These are phyloP conservation scores for Aplochiton taeniatus DNA, from an alignment of 2,797 vertebrate genomes.

Conservation along the genomic window DNA sequence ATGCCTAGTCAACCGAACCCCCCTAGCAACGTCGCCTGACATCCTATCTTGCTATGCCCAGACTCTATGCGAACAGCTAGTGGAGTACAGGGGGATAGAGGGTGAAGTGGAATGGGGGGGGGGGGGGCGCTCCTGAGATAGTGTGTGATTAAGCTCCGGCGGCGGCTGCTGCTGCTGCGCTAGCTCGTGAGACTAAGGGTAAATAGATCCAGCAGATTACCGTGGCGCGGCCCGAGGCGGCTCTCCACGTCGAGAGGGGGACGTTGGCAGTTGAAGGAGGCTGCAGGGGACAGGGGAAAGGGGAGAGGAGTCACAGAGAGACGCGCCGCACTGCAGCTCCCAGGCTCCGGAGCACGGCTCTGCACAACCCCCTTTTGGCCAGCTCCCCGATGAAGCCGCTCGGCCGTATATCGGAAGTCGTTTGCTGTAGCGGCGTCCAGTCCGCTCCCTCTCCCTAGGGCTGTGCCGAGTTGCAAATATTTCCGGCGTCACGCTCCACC, in stretches of 20 bases:
- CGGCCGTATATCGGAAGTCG: too few relatives aligned
- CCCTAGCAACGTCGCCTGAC: constrained; percentile 28
- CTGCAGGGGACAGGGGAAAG: constrained; percentile 13
- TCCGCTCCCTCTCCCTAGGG: too few relatives aligned
- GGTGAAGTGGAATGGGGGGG: constrained; percentile 12
- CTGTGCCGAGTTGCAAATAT: too few relatives aligned
- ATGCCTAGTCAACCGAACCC: constrained; percentile 42
- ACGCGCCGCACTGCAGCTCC: constrained; percentile 33
- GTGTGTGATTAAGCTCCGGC: constrained; percentile 13
- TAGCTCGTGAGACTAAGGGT: constrained; percentile 38
- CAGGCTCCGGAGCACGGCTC: constrained; percentile 27
- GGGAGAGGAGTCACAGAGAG: neutral
- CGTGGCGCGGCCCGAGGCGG: constrained; percentile 9
- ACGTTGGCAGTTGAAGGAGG: constrained; percentile 2
- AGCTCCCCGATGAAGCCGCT: constrained; percentile 17
- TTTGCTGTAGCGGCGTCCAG: too few relatives aligned
- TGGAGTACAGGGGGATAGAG: constrained; percentile 56
- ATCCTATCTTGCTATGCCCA: constrained; percentile 46
- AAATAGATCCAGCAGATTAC: constrained; percentile 35
- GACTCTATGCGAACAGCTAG: constrained; percentile 42
- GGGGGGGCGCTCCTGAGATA: constrained; percentile 1
- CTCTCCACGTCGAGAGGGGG: constrained; percentile 21
- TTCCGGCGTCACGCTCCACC: too few relatives aligned
- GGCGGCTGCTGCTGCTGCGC: constrained; percentile 33
- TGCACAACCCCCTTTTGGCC: constrained; percentile 25